Evolutionary conservation across 2,797 vertebrate genomes (phyloP).

Genomic region (Perodicticus potto): DNA sequence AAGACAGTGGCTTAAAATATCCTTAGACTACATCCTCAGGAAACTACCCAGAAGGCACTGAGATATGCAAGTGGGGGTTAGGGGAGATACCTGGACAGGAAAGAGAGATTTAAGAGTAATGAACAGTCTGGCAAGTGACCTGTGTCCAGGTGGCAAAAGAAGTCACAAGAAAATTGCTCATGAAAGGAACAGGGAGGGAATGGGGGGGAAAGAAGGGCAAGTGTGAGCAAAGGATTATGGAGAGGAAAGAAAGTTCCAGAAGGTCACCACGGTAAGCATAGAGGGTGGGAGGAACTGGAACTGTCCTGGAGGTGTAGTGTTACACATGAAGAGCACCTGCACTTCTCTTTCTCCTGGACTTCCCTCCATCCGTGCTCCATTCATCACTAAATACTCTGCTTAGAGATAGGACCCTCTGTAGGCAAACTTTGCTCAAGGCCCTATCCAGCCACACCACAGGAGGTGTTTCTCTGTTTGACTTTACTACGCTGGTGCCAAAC

Average conservation of each 20-base stretch:
- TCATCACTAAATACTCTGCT: neutral
- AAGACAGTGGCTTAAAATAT: neutral
- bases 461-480: neutral
- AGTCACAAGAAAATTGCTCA: neutral
- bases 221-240: neutral
- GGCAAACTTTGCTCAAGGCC: neutral
- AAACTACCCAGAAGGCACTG: neutral
- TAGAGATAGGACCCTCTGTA: neutral
- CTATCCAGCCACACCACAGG: neutral
- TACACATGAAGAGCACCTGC: neutral
- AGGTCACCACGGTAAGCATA: neutral
- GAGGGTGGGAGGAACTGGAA: neutral
- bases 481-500: neutral
- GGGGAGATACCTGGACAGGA: neutral
- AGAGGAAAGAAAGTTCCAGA: slow-evolving; percentile 18
- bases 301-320: neutral
- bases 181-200: neutral
- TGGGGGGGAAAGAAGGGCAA: neutral
- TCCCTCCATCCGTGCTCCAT: neutral
- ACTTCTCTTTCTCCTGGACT: neutral
- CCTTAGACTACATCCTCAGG: neutral
- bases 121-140: neutral
- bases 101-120: slow-evolving; percentile 13
- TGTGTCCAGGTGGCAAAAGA: neutral
- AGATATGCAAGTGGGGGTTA: neutral